Evolutionary conservation across 1,140 invertebrate genomes (phyloP), one percentile per base, ranked within the genome.

Genomic region (Zaprionus vittiger): DNA sequence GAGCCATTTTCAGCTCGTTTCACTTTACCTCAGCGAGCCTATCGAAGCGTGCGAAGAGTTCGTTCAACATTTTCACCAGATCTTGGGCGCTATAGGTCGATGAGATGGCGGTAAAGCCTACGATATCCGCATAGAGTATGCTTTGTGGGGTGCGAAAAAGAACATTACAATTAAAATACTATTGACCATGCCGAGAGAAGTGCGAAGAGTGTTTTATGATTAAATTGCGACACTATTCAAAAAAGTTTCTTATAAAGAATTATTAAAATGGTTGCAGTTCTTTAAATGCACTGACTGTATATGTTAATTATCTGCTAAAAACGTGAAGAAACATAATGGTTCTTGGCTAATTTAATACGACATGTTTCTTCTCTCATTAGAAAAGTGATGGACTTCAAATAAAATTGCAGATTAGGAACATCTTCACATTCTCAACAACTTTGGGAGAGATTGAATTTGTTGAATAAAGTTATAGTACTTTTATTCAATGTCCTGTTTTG

Each of bases 41-140:
- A 94, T 99, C 98, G 92, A 99, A 99, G 89, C 97, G 95, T 28
- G 97, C 97, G 93, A 99, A 98, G 44, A 99, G 94, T 93, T 99
- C 98, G 93, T 99, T 99, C 56, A 99, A 94, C 93, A 98, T 98
- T 93, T 97, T 97, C 15, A 99, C 98, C 57, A 98, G 94, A 93
- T 99, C 97, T 83, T 97, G 97, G 41, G 98, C 97, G 38, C 97
- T 97, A 94, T 98, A 98, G 1, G 97, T 98, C 1, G 98, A 99
- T 1, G 98, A 98, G 74, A 98, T 98, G 28, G 97, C 97, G 1
- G 98, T 99, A 91, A 98, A 99, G 24, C 97, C 97, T 5, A 98
- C 97, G 86, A 98, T 98, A 93, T 98, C 97, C 17, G 97, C 97
- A 93, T 97, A 97, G 47, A 98, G 94, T 90, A 98, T 98, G 91